Evolutionary conservation across 2,113 vertebrate genomes (phyloP).

Genomic region (Pelvicachromis taeniatus): DNA sequence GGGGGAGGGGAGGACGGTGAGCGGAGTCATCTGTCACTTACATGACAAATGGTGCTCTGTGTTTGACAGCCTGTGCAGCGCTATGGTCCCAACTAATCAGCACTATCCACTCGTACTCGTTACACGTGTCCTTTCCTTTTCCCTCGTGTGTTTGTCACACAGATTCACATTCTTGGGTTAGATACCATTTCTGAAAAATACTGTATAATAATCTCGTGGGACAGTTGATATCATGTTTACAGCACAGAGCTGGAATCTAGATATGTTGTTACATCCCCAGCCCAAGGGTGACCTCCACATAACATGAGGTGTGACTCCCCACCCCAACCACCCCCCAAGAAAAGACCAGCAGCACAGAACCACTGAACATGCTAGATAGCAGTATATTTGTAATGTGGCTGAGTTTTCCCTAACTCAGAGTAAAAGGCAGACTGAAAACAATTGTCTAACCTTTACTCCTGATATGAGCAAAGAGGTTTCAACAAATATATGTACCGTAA

Average conservation of each 20-base stretch:
- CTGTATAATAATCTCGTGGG: background rate
- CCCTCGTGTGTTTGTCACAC: background rate
- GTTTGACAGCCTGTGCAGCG: background rate
- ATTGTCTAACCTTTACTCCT: background rate
- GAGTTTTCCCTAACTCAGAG: background rate
- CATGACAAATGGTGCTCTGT: constrained; percentile 39
- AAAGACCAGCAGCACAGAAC: background rate
- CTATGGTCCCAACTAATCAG: background rate
- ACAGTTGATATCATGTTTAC: background rate
- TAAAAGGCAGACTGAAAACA: background rate
- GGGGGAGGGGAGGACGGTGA: background rate
- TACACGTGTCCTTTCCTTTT: background rate
- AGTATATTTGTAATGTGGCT: background rate
- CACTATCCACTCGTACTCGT: background rate
- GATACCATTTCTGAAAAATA: background rate
- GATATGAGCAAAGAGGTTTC: too few relatives aligned
- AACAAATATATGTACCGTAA: too few relatives aligned
- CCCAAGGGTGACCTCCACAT: background rate
- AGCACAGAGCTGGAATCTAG: background rate
- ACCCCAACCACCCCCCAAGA: background rate
- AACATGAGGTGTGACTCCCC: background rate
- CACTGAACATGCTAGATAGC: background rate
- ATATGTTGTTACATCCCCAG: background rate
- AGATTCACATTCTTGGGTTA: background rate
- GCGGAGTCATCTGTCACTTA: constrained; percentile 37